Evolutionary conservation across 2,797 vertebrate genomes (phyloP).

Genomic region (Crax fasciolata): DNA sequence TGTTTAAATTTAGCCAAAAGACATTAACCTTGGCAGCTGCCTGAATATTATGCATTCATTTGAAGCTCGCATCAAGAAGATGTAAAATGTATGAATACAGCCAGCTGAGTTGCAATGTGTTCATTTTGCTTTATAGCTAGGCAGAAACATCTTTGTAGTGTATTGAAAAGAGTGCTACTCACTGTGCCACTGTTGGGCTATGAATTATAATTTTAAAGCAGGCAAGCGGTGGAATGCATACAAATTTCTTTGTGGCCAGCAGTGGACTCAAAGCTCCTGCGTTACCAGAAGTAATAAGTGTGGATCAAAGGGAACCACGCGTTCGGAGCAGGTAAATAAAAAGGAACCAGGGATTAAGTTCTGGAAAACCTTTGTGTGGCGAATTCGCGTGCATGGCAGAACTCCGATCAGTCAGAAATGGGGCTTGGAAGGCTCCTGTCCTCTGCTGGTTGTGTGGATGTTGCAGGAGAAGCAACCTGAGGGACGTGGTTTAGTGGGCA

Average conservation of each 20-base stretch:
- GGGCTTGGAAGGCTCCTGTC: neutral
- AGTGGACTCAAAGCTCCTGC: slow-evolving; percentile 74
- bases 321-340: slow-evolving; percentile 77
- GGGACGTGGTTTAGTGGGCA: neutral
- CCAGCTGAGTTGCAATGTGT: slow-evolving; percentile 67
- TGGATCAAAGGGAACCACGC: slow-evolving; percentile 72
- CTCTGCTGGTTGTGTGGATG: neutral
- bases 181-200: slow-evolving; percentile 64
- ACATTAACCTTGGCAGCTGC: slow-evolving; percentile 63
- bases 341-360: neutral
- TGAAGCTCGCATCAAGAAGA: slow-evolving; percentile 62
- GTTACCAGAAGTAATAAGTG: slow-evolving; percentile 69
- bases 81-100: slow-evolving; percentile 60
- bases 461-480: neutral
- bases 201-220: slow-evolving; percentile 78
- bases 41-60: slow-evolving; percentile 46
- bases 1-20: slow-evolving; percentile 61
- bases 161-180: slow-evolving; percentile 70
- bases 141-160: slow-evolving; percentile 74
- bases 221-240: slow-evolving; percentile 71
- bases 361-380: neutral
- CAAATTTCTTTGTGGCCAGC: slow-evolving; percentile 76
- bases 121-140: slow-evolving; percentile 73
- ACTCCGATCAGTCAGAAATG: neutral
- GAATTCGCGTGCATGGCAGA: neutral